A percentile compares a stretch with the other conserved stretches of the same genome.
These are phyloP conservation scores for Lamproptera curius DNA, from an alignment of 2,888 invertebrate species.

Conservation along the genomic window DNA sequence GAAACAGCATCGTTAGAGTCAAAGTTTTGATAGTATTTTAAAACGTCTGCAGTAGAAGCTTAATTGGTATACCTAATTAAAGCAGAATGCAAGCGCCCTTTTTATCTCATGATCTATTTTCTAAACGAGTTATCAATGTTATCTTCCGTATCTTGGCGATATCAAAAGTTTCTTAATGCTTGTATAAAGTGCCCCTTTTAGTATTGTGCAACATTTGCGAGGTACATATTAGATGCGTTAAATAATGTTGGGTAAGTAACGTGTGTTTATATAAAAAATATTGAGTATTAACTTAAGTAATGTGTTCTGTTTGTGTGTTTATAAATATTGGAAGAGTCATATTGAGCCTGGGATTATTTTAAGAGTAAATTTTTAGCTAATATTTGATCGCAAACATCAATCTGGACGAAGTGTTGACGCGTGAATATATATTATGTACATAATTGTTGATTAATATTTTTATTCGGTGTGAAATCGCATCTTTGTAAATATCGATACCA, in stretches of 20 bases:
- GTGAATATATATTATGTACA: background rate
- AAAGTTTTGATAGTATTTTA: no score
- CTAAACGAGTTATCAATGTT: slow-evolving; percentile 39
- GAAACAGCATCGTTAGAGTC: no score
- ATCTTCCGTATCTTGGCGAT: slow-evolving; percentile 44
- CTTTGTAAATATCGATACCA: background rate
- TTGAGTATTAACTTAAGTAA: slow-evolving; percentile 4
- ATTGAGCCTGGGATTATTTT: background rate
- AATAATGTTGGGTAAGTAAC: slow-evolving; percentile 18
- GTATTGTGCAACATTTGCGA: slow-evolving; percentile 54
- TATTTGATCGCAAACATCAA: background rate
- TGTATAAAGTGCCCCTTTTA: slow-evolving; percentile 38
- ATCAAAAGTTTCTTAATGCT: slow-evolving; percentile 42
- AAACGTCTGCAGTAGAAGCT: no score
- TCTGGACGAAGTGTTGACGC: background rate
- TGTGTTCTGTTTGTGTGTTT: slow-evolving; percentile 4
- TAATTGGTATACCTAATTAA: slow-evolving; percentile 20
- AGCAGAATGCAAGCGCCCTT: slow-evolving; percentile 27
- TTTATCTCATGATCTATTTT: slow-evolving; percentile 44
- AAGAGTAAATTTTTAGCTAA: slow-evolving; percentile 3
- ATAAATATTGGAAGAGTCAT: slow-evolving; percentile 13
- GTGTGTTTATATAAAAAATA: slow-evolving; percentile 15
- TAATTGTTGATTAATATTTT: background rate
- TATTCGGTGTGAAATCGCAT: background rate
- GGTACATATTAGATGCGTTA: slow-evolving; percentile 29